These are phyloP conservation scores for Agrotis segetum DNA, from an alignment of 2,888 invertebrate species.

Conservation along the genomic window DNA sequence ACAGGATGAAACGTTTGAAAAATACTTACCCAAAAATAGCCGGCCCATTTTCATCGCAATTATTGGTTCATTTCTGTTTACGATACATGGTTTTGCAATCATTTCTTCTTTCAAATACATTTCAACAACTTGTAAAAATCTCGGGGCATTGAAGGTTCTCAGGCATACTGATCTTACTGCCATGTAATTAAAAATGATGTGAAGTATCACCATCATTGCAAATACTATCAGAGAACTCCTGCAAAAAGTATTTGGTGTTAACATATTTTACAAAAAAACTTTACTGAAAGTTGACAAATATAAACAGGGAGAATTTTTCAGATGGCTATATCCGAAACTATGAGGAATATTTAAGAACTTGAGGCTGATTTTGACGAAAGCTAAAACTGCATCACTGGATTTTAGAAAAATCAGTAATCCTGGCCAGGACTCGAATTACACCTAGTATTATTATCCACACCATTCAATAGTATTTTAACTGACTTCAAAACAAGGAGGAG, in stretches of 20 bases:
- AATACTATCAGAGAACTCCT: constrained; percentile 95
- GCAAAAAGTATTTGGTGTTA: constrained; percentile 55
- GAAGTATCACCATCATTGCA: constrained; percentile 93
- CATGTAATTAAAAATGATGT: constrained; percentile 96
- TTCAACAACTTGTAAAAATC: constrained; percentile 93
- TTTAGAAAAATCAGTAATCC: no score
- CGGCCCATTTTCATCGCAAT: constrained; percentile 75
- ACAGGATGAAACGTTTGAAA: neutral
- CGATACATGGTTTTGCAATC: constrained; percentile 92
- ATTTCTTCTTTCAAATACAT: constrained; percentile 92
- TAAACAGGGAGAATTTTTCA: no score
- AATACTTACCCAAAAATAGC: constrained; percentile 74
- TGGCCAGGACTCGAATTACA: no score
- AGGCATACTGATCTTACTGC: constrained; percentile 96
- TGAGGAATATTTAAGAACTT: no score
- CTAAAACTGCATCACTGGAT: no score
- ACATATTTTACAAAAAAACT: no score
- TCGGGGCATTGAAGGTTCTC: constrained; percentile 95
- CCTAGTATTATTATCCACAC: no score
- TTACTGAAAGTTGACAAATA: no score
- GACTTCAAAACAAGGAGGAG: no score
- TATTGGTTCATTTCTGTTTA: constrained; percentile 93
- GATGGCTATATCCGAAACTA: no score
- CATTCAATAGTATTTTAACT: no score
- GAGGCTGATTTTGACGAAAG: no score